Base-by-base conservation (phyloP, 2,888 invertebrate species). In the Tuberolachnus salignus region DNA sequence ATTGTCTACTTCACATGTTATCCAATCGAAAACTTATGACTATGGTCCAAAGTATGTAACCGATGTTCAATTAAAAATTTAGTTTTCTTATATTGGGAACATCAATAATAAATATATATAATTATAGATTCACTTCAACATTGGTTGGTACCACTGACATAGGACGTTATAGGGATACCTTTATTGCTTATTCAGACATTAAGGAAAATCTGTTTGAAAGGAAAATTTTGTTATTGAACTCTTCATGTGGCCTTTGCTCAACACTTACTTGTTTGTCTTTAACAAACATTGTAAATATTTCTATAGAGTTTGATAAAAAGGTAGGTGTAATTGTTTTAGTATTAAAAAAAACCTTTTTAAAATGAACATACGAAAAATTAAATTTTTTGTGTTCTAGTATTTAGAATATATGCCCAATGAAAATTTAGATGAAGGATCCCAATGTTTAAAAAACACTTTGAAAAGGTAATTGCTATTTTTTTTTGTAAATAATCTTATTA, bases 11-110 rank as follows among this genome's bases (percentile, higher is more conserved):
- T 23, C 78, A 1, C 78, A 78, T 9, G 51, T 78, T 51, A 78
- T 78, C 9, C 78, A 78, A 21, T 78, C 78, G 10, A 78, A 61
- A 16, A 78, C 78, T 69, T 78, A 78, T 61, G 69, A 69, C n/a
- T 78, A 78, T 4, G 34, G 67, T 42, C n/a, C 78, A 55, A 78
- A 78, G 78, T 78, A 23, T 44, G 57, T 49, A 55, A 34, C 4
- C 8, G 6, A 19, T 3, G 13, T 53, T 34, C 34, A 34, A 4
- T 34, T 4, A 34, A 34, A 4, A 34, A 59, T 23, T 13, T 23
- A 59, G 13, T 46, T 46, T 46, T 46, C 13, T 46, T 8, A 46
- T 46, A 13, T 46, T 46, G 46, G 1, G 46, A 1, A 8, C 13
- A 13, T 46, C 46, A 34, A 34, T 34, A 34, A 34, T 46, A 13